These are phyloP conservation scores for Scaptomyza reducta DNA, from an alignment of 2,888 invertebrate species.

Conservation along the genomic window DNA sequence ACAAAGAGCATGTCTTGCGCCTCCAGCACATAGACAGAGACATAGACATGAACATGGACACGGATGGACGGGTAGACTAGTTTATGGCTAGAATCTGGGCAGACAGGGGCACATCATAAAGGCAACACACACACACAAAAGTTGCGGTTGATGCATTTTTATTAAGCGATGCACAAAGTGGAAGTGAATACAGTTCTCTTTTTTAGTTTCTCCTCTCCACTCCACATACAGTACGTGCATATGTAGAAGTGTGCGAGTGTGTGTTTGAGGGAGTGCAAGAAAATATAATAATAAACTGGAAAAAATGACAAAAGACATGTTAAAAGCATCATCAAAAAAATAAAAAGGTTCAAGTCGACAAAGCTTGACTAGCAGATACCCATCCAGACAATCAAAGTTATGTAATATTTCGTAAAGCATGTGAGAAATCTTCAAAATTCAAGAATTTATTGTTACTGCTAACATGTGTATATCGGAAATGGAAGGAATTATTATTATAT, in stretches of 20 bases:
- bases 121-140: constrained; percentile 43
- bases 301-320: constrained; percentile 73
- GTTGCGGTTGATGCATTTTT: constrained; percentile 70
- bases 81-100: constrained; percentile 2
- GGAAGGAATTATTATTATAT: too few relatives aligned
- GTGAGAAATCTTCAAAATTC: too few relatives aligned
- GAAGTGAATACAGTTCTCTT: constrained; percentile 32
- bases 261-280: constrained; percentile 49
- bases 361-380: background rate
- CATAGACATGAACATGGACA: background rate
- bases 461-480: too few relatives aligned
- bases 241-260: background rate
- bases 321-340: constrained; percentile 58
- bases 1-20: constrained; percentile 51
- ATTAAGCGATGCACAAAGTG: constrained; percentile 60
- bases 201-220: constrained; percentile 2
- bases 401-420: too few relatives aligned
- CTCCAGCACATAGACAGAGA: constrained; percentile 46
- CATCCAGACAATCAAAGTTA: too few relatives aligned
- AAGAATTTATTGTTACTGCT: too few relatives aligned
- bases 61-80: background rate
- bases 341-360: background rate
- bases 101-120: constrained; percentile 51
- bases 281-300: constrained; percentile 73
- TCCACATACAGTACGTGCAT: background rate